A percentile compares a stretch with the other conserved stretches of the same genome.
Evolutionary conservation across 2,113 vertebrate species (phyloP).

Genomic region (Osmerus eperlanus): DNA sequence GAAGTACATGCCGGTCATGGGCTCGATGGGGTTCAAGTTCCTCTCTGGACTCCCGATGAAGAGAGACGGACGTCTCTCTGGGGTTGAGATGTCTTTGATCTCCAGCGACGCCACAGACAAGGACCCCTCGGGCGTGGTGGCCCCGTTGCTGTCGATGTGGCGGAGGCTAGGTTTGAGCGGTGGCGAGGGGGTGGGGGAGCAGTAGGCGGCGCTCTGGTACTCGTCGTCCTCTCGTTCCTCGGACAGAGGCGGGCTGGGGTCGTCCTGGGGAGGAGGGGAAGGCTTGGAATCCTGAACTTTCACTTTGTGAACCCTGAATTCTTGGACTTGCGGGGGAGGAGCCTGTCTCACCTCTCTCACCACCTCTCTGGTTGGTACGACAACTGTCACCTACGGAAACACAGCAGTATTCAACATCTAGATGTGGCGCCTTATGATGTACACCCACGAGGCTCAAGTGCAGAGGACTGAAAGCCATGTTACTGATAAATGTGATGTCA

Average conservation of each 20-base stretch:
- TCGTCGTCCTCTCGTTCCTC: constrained; percentile 66
- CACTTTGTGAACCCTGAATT: constrained; percentile 19
- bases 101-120: constrained; percentile 62
- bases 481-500: no score
- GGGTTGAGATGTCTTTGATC: constrained; percentile 65
- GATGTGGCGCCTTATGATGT: no score
- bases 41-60: constrained; percentile 57
- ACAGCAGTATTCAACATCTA: no score
- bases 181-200: constrained; percentile 60
- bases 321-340: constrained; percentile 47
- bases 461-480: no score
- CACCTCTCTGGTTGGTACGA: constrained; percentile 36
- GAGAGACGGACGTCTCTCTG: constrained; percentile 60
- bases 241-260: constrained; percentile 50
- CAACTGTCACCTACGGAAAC: neutral
- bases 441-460: no score
- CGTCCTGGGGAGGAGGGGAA: constrained; percentile 28
- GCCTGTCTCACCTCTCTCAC: constrained; percentile 62
- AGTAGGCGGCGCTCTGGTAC: constrained; percentile 65
- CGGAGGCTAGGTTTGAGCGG: constrained; percentile 45
- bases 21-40: constrained; percentile 44
- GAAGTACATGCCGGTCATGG: constrained; percentile 62
- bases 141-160: constrained; percentile 60
- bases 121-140: constrained; percentile 50
- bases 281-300: constrained; percentile 54